Percentiles rank a stretch among this genome's conserved stretches.
Evolutionary conservation across 2,888 invertebrate species (phyloP).

Genomic region (Hymenopus coronatus): DNA sequence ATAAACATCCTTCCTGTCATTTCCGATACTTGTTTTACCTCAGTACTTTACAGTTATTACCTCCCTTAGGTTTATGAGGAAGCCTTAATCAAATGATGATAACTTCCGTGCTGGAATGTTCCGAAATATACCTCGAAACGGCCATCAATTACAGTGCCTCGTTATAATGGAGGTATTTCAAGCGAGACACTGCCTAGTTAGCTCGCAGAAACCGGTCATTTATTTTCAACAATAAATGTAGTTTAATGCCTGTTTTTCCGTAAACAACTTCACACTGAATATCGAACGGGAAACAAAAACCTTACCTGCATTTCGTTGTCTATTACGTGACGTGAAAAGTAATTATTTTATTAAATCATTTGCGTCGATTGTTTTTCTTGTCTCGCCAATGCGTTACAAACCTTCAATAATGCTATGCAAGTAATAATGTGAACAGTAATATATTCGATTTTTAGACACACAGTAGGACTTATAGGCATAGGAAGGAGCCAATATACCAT

Average conservation of each 20-base stretch:
- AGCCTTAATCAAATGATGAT: background rate
- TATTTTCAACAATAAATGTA: background rate
- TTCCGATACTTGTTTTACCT: background rate
- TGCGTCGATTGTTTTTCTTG: no score
- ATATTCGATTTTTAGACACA: no score
- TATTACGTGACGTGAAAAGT: no score
- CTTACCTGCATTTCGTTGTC: background rate
- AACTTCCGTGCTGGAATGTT: background rate
- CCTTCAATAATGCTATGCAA: no score
- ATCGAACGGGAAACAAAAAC: background rate
- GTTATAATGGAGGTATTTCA: background rate
- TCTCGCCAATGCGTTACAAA: no score
- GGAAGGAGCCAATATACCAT: no score
- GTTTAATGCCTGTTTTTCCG: background rate
- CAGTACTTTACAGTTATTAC: background rate
- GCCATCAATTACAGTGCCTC: background rate
- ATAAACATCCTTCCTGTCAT: background rate
- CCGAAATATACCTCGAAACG: background rate
- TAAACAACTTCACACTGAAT: background rate
- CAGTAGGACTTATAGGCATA: no score
- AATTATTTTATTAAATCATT: no score
- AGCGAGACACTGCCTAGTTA: background rate
- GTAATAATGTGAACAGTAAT: no score
- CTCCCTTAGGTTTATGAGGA: background rate
- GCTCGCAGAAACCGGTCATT: background rate